Base-by-base conservation (phyloP, 2,113 vertebrate genomes). In the Acanthisitta chloris region DNA sequence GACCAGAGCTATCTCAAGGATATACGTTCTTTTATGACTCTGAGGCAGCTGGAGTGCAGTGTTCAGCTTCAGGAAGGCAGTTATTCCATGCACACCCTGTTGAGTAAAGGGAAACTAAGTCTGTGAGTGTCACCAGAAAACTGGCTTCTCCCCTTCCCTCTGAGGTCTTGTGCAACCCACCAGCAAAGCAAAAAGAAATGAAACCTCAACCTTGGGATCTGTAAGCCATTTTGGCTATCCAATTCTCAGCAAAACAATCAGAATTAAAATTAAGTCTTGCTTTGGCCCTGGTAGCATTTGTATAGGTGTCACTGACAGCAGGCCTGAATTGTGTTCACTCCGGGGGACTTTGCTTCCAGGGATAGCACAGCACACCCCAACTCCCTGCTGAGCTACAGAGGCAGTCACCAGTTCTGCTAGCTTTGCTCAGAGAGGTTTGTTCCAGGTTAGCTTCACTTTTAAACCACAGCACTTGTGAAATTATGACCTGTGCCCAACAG, bases 271-370 rank as follows among this genome's bases (percentile, higher is more conserved):
- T n/a, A n/a, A n/a, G n/a, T n/a, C 28, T 81, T 48, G 16, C 48
- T 67, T 13, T 1, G 6, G 17, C 17, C 21, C 33, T 36, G 12
- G 17, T 14, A 28, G 20, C 43, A 29, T 73, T 54, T 45, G 25
- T 31, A 19, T 5, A 34, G 49, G 4, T 46, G 77, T 17, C 61
- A 40, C 29, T 11, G 46, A 34, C 23, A 78, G 11, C 14, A 51
- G 18, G 16, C 29, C 55, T 46, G n/a, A 58, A n/a, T 20, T 7
- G 0, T 0, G 0, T 3, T 69, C 17, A 14, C 29, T 80, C 45
- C 14, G 23, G 11, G 14, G 9, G 3, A 23, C 34, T 69, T 76
- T 13, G 6, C 45, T 43, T 61, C 45, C 62, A 18, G 12, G 42
- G 23, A 10, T 17, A 64, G 33, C 24, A 42, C 17, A 38, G 24